Evolutionary conservation across 1,140 invertebrate species (phyloP), one percentile per base, ranked within the genome.

Genomic region (Zophobas morio): DNA sequence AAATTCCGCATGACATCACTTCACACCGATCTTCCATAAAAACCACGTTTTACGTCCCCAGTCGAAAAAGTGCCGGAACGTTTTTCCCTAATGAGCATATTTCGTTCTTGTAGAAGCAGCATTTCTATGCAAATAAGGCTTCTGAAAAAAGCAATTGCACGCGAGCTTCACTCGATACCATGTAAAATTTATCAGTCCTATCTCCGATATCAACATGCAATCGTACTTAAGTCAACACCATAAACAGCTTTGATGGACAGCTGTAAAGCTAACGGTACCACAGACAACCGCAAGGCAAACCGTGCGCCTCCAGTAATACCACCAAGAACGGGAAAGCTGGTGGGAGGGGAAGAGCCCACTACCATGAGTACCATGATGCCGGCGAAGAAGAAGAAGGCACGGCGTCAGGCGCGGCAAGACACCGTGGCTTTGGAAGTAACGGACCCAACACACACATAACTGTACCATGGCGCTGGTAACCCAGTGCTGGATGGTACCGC

Each of bases 401-500:
- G 75, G 51, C 51, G 77, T 78, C 75, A 72, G 51, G 75, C 76
- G 76, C 75, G 76, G 75, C 51, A 77, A 60, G 77, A 71, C 74
- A 60, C 74, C 73, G 74, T 71, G 49, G 75, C 70, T 78, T 66
- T 75, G 76, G 77, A 79, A 73, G 57, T 82, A 82, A 81, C 81
- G 81, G 81, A 78, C 73, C 73, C 36, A 66, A 47, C 77, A 46
- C 76, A 66, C 60, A 71, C 56, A 76, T 83, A 83, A 82, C 82
- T 81, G 82, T 83, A 82, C 80, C 73, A 63, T 79, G 78, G 81
- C 66, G 79, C 81, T 83, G 82, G 78, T 81, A 82, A 82, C 80
- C 82, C 78, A 83, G 79, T 82, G 82, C 74, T 70, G 75, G 74
- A 74, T 74, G 76, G 73, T 82, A 80, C 81, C 80, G 81, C 79